Percentiles rank a stretch among this genome's conserved stretches.
Evolutionary conservation across 2,797 vertebrate genomes (phyloP).

Genomic region (Gambusia yucatana): DNA sequence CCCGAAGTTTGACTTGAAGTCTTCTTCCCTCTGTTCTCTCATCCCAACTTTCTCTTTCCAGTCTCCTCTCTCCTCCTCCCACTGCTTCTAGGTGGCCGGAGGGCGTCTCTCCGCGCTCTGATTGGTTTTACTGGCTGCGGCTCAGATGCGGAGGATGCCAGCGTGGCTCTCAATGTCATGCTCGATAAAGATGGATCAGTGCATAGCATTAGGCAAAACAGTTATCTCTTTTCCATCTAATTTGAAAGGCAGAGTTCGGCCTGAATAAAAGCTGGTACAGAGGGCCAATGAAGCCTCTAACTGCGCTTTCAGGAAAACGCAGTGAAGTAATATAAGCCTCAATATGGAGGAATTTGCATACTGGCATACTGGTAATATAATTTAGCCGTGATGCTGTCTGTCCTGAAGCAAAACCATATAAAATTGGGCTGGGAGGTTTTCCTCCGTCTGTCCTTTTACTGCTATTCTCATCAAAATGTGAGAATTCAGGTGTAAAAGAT

Average conservation of each 20-base stretch:
- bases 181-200: conserved; percentile 75
- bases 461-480: neutral
- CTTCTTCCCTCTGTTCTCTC: conserved; percentile 32
- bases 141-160: conserved; percentile 63
- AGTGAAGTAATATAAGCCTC: neutral
- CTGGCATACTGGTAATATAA: neutral
- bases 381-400: neutral
- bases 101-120: conserved; percentile 65
- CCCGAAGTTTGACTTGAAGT: conserved; percentile 41
- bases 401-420: neutral
- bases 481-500: neutral
- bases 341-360: neutral
- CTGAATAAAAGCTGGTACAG: conserved; percentile 36
- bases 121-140: conserved; percentile 74
- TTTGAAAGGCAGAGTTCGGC: conserved; percentile 58
- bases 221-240: conserved; percentile 64
- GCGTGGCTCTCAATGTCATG: conserved; percentile 55
- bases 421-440: neutral
- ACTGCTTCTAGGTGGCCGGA: conserved; percentile 25
- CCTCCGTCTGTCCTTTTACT: neutral
- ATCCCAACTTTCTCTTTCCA: conserved; percentile 23
- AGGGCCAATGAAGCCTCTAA: neutral
- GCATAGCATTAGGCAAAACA: conserved; percentile 60
- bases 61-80: conserved; percentile 29
- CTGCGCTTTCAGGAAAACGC: neutral